A percentile compares a stretch with the other conserved stretches of the same genome.
Conservation (phyloP, 2,113 vertebrate genomes). For the Copsychus sechellarum region DNA sequence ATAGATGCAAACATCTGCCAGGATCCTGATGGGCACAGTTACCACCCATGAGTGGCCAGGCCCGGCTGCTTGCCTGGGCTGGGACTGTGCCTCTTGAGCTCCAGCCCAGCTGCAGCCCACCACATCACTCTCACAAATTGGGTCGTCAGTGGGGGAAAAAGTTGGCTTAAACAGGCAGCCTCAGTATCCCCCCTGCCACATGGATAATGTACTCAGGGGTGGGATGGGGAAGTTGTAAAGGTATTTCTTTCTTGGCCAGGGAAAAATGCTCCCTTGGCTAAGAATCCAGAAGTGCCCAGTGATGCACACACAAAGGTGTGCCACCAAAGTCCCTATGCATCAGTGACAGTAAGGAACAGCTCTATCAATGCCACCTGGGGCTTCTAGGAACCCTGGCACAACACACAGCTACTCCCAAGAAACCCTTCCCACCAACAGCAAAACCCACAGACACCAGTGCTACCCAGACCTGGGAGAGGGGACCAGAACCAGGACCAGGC, state of each 20-base stretch:
- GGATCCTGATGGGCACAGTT: rapidly evolving
- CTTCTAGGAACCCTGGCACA: background rate
- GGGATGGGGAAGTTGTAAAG: background rate
- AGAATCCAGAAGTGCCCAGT: background rate
- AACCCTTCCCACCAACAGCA: background rate
- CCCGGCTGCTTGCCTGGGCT: rapidly evolving
- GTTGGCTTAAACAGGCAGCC: background rate
- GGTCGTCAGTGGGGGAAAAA: background rate
- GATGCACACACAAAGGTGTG: rapidly evolving
- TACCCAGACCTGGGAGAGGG: background rate
- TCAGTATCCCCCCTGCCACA: rapidly evolving
- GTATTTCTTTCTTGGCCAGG: background rate
- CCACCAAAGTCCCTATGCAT: background rate
- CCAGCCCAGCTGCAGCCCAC: background rate
- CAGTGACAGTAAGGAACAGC: background rate
- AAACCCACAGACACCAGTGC: background rate
- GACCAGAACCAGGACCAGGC: background rate
- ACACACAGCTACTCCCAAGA: background rate
- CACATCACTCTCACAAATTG: rapidly evolving
- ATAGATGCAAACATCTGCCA: background rate
- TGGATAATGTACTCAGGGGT: background rate
- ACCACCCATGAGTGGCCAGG: rapidly evolving
- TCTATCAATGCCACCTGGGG: background rate
- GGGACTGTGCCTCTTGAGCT: background rate
- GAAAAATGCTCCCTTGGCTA: background rate